Base-by-base conservation (phyloP, 2,797 vertebrate genomes). In the Eupleurogrammus muticus region DNA sequence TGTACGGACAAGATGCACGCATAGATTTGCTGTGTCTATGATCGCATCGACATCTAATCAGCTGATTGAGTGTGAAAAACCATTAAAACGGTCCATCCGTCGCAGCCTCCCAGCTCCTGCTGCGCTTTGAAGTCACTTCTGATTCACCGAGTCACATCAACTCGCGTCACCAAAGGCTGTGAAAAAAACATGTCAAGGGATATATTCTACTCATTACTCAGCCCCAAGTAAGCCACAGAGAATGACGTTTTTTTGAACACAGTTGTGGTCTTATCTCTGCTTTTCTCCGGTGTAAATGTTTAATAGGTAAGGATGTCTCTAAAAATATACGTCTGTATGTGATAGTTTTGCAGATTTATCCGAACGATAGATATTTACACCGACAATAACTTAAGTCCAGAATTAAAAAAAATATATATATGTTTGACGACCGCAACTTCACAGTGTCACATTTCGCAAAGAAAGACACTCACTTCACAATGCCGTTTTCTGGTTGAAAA, bases 61-160 rank as follows among this genome's bases (percentile, higher is more conserved):
- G 69, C 48, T 67, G 62, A 80, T 60, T 68, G 58, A 79, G 44
- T 34, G n/a, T 74, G 70, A 61, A 21, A 58, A n/a, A n/a, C n/a
- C 35, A 64, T 79, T 69, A 72, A 59, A 80, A 63, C 72, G 74
- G 3, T 77, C 65, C 71, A 77, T 82, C 79, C 76, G 73, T 70
- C 62, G 71, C 72, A 74, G 67, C 61, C 56, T 76, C 32, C 10
- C 19, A 69, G 46, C 70, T 54, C 81, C 80, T 46, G 77, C 84
- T 82, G 80, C 35, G 70, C 82, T 81, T 71, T 86, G 74, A 81
- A 77, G 73, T 60, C 42, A 58, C 54, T 40, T 73, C 53, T 46
- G 24, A 46, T 78, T 84, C 67, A 81, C 58, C 8, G 2, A 73
- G 61, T 61, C 50, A n/a, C 44, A 68, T 64, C 69, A 74, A 54